phyloP scores from a whole-genome alignment of 2,113 vertebrate species.

The Festucalex cinctus region DNA sequence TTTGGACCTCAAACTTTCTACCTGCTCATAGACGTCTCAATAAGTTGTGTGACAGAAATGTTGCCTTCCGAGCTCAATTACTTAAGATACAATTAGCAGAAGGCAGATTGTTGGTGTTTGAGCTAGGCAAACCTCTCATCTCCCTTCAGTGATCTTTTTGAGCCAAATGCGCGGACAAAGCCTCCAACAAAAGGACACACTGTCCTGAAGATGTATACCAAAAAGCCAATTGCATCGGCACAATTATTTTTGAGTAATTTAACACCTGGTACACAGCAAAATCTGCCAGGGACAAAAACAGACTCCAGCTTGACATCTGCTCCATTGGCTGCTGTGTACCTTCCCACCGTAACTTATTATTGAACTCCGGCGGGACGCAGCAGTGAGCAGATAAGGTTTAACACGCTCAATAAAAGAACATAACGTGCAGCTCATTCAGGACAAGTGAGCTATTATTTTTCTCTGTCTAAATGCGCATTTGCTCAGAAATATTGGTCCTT shows the following conservation, averaged over 20 bases:
- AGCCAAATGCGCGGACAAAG: neutral
- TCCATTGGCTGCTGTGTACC: neutral
- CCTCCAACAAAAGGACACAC: neutral
- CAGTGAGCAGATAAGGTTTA: neutral
- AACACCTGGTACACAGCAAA: neutral
- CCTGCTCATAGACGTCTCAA: slow-evolving; percentile 11
- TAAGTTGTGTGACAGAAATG: slow-evolving; percentile 21
- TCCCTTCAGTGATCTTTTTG: neutral
- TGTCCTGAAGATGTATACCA: neutral
- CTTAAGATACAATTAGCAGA: neutral
- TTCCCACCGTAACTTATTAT: neutral
- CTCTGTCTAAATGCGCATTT: neutral
- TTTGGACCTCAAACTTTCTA: slow-evolving; percentile 28
- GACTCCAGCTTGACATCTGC: neutral
- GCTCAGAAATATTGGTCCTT: neutral
- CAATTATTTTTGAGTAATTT: neutral
- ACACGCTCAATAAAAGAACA: neutral
- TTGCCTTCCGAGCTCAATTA: slow-evolving; percentile 27
- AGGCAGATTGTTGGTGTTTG: neutral
- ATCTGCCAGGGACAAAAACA: neutral
- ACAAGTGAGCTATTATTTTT: neutral
- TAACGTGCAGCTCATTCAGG: neutral
- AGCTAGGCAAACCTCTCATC: neutral
- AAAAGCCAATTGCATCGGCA: neutral
- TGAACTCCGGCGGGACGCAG: neutral